Evolutionary conservation across 2,888 invertebrate species (phyloP).

Genomic region (Ormyrus rosae): DNA sequence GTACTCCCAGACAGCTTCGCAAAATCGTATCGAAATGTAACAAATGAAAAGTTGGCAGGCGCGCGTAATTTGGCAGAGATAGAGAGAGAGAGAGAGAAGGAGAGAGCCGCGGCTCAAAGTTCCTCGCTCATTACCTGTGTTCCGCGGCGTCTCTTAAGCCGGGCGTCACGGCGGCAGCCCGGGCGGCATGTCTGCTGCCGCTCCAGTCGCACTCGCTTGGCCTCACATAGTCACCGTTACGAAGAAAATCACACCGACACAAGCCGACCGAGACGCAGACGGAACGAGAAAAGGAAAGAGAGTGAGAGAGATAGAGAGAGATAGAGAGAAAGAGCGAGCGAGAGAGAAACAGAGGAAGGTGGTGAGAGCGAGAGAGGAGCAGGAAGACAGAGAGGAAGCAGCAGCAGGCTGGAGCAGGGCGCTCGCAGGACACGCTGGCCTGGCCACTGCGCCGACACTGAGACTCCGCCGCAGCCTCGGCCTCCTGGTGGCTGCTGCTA

Average conservation of each 20-base stretch:
- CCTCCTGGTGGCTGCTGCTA: constrained; percentile 47
- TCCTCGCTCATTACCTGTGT: background rate
- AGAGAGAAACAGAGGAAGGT: background rate
- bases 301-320: background rate
- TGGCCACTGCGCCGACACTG: constrained; percentile 76
- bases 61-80: background rate
- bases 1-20: no score
- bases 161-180: constrained; percentile 66
- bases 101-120: constrained; percentile 17
- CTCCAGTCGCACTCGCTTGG: no score
- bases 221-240: no score
- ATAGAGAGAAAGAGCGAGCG: background rate
- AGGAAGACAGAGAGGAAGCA: background rate
- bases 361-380: background rate
- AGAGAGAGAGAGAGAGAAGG: constrained; percentile 25
- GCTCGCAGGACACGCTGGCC: constrained; percentile 73
- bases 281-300: background rate
- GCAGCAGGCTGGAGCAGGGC: constrained; percentile 10
- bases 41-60: no score
- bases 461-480: constrained; percentile 58
- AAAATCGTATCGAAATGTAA: no score
- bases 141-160: constrained; percentile 29
- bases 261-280: no score
- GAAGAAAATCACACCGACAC: constrained; percentile 4
- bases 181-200: constrained; percentile 70